Percentiles rank a stretch among this genome's conserved stretches.
Evolutionary conservation across 1,140 invertebrate genomes (phyloP).

Genomic region (Helicoverpa armigera): DNA sequence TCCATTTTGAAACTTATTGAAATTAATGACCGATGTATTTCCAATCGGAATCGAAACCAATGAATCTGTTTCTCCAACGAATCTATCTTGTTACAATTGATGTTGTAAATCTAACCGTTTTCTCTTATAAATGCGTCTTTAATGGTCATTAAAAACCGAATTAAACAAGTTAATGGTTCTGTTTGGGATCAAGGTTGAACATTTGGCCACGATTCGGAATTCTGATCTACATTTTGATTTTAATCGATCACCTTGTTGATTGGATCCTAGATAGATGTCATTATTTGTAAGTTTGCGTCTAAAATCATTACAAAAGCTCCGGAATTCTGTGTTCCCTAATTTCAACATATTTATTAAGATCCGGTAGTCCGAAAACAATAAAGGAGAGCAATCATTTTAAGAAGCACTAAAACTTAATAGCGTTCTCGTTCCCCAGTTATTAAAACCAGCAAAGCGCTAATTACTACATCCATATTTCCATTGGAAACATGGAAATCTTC

Average conservation of each 20-base stretch:
- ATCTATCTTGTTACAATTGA: conserved; percentile 37
- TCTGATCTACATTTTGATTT: conserved; percentile 34
- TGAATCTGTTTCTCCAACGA: conserved; percentile 22
- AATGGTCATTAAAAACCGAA: conserved; percentile 36
- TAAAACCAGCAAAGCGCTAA: not conserved
- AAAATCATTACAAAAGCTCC: not conserved
- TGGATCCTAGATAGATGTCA: not conserved
- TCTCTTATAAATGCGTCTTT: conserved; percentile 37
- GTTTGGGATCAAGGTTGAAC: conserved; percentile 19
- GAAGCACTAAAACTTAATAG: conserved; percentile 1
- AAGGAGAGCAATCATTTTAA: conserved; percentile 6
- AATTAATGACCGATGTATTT: conserved; percentile 8
- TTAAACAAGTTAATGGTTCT: conserved; percentile 35
- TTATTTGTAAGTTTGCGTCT: no score
- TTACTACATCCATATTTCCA: not conserved
- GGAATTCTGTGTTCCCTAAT: not conserved
- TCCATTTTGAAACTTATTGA: conserved; percentile 1
- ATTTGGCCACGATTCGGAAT: conserved; percentile 25
- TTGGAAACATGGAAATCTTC: not conserved
- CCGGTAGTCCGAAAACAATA: conserved; percentile 14
- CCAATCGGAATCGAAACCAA: not conserved
- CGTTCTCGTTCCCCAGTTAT: not conserved
- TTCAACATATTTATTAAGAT: not conserved
- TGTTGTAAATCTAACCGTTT: conserved; percentile 38
- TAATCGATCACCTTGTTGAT: conserved; percentile 8